Evolutionary conservation across 2,888 invertebrate species (phyloP).

Genomic region (Papilio protenor): DNA sequence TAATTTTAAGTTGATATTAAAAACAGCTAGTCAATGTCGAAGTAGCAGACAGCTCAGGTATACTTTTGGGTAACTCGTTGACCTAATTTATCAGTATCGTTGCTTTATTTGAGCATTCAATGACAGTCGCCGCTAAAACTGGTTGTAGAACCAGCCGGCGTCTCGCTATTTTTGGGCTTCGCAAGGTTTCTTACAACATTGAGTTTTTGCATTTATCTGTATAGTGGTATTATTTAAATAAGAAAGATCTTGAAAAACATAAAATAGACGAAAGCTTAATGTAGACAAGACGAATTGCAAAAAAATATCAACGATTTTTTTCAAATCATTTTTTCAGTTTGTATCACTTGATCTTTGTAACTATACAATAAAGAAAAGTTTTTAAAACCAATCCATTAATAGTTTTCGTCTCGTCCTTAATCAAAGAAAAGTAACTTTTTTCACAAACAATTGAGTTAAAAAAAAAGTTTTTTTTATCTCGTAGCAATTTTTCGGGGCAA

Average conservation of each 20-base stretch:
- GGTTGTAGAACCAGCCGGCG: conserved; percentile 32
- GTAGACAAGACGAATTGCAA: background rate
- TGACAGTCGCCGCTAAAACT: conserved; percentile 40
- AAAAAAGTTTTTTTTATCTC: conserved; percentile 14
- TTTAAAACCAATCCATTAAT: background rate
- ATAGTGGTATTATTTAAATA: conserved; percentile 30
- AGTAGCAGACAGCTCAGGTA: conserved; percentile 27
- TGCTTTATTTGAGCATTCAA: conserved; percentile 37
- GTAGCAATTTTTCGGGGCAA: conserved; percentile 23
- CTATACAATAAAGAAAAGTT: background rate
- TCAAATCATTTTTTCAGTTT: background rate
- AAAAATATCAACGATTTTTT: background rate
- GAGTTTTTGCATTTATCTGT: conserved; percentile 11
- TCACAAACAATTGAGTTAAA: background rate
- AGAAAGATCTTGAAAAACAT: background rate
- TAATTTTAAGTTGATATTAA: background rate
- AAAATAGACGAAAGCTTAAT: background rate
- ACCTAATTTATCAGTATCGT: conserved; percentile 37
- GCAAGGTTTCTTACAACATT: conserved; percentile 41
- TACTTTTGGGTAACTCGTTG: conserved; percentile 33
- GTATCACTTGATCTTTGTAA: background rate
- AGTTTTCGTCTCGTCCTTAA: conserved; percentile 1
- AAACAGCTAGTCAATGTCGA: conserved; percentile 18
- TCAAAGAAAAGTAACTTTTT: background rate
- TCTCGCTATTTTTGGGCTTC: conserved; percentile 41